Conservation (phyloP, 2,797 vertebrate species). For the Falco biarmicus region DNA sequence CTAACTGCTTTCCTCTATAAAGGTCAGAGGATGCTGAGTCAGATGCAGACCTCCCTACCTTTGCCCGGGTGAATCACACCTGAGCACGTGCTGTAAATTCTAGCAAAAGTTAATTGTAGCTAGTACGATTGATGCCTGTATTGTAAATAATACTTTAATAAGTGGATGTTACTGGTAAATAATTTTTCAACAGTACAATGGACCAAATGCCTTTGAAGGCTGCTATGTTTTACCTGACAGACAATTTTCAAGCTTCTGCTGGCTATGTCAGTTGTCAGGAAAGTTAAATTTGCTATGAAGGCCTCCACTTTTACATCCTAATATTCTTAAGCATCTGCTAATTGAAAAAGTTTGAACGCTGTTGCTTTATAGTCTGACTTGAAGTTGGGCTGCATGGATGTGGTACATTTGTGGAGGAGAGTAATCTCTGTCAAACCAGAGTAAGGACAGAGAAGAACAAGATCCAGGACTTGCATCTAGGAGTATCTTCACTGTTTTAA, state of each 20-base stretch:
- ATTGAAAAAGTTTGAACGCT: not conserved
- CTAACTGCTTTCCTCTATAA: not conserved
- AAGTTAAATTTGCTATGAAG: not conserved
- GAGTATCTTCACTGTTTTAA: not conserved
- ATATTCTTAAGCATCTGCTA: not conserved
- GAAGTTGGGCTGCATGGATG: not conserved
- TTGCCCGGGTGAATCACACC: conserved; percentile 21
- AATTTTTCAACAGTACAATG: not conserved
- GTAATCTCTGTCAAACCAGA: not conserved
- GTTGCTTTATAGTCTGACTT: not conserved
- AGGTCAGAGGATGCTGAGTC: conserved; percentile 21
- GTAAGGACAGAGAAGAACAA: not conserved
- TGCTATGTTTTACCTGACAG: not conserved
- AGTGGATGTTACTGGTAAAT: not conserved
- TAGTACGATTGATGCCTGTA: not conserved
- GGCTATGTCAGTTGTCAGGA: not conserved
- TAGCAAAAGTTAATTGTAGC: not conserved
- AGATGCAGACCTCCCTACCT: not conserved
- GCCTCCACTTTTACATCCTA: not conserved
- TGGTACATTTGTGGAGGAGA: not conserved
- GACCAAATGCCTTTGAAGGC: not conserved
- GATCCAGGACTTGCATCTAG: not conserved
- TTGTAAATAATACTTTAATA: not conserved
- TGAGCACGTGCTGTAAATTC: not conserved
- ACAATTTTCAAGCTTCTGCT: not conserved